Evolutionary conservation across 1,140 invertebrate genomes (phyloP).

Genomic region (Xylocopa sonorina): DNA sequence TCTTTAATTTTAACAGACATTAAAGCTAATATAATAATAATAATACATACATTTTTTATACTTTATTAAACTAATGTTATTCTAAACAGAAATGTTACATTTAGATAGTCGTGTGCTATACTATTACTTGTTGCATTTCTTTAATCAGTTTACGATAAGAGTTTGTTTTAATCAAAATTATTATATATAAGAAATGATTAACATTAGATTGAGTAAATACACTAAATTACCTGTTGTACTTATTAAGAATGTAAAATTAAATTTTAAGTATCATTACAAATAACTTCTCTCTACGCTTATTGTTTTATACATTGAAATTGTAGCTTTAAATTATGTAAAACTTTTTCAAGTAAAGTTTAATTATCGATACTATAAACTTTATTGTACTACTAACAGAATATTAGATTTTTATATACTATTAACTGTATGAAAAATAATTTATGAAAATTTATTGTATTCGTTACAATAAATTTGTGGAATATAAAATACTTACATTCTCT

Average conservation of each 20-base stretch:
- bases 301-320: neutral
- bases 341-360: slow-evolving; percentile 3
- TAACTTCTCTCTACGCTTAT: neutral
- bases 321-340: slow-evolving; percentile 1
- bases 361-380: neutral
- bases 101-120: neutral
- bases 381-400: slow-evolving; percentile 7
- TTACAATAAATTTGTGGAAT: too few species aligned
- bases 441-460: neutral
- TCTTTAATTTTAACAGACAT: slow-evolving; percentile 4
- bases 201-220: neutral
- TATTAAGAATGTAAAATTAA: slow-evolving; percentile 4
- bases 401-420: neutral
- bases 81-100: slow-evolving; percentile 5
- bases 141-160: neutral
- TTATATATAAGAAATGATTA: neutral
- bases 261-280: neutral
- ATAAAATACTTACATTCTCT: slow-evolving; percentile 27
- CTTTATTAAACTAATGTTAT: neutral
- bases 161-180: too few species aligned
- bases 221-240: slow-evolving; percentile 2
- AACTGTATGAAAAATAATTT: slow-evolving; percentile 37
- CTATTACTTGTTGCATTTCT: neutral
- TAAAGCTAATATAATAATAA: neutral
- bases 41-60: neutral